Percentiles rank a stretch among this genome's conserved stretches.
Conservation (phyloP, 2,113 vertebrate species). For the Falcunculus frontatus region DNA sequence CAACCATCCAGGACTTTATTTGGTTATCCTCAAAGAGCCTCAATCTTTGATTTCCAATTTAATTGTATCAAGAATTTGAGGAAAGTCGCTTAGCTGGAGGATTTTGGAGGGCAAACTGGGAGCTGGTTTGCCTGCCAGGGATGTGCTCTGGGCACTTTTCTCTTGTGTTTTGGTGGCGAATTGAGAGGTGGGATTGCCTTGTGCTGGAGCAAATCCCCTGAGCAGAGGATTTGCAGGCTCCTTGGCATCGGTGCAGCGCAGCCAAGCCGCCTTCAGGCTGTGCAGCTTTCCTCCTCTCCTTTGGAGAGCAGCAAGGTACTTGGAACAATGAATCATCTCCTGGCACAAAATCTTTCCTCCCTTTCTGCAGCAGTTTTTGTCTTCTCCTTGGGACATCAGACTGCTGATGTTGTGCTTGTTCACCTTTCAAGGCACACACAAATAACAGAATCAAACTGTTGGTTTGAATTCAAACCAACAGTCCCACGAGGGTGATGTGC, state of each 20-base stretch:
- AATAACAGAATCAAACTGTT: too few relatives aligned
- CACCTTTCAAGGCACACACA: neutral
- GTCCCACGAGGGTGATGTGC: neutral
- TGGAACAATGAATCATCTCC: neutral
- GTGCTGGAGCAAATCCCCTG: neutral
- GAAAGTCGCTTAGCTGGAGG: neutral
- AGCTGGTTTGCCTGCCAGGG: neutral
- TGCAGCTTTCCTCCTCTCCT: neutral
- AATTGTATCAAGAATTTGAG: neutral
- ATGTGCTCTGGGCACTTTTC: neutral
- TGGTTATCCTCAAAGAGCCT: neutral
- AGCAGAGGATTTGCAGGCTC: neutral
- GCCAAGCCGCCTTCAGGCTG: neutral
- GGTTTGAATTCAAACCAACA: neutral
- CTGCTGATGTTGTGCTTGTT: neutral
- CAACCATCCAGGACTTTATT: neutral
- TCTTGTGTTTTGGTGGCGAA: neutral
- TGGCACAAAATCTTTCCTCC: neutral
- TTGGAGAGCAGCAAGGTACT: neutral
- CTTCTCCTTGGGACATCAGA: neutral
- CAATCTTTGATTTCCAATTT: neutral
- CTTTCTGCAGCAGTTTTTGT: neutral
- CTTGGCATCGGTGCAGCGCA: neutral
- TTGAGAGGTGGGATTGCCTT: neutral
- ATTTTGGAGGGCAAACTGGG: neutral